Evolutionary conservation across 2,113 vertebrate species (phyloP), one percentile per base, ranked within the genome.

Genomic region (Lophura nycthemera): DNA sequence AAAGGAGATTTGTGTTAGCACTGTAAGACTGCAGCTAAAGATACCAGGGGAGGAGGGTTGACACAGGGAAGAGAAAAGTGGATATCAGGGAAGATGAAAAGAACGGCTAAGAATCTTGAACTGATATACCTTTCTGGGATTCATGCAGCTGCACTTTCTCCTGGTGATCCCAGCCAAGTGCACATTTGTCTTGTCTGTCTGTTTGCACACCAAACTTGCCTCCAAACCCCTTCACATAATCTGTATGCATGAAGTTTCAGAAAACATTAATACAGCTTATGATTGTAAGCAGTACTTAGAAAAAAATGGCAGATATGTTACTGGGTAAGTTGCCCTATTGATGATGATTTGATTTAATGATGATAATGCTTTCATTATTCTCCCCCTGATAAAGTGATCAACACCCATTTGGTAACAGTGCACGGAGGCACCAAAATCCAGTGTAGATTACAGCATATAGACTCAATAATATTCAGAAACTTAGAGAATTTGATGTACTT

Each of bases 121-220:
- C 12, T 34, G 67, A 21, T 4, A 7, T 98, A 99, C 99, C 99
- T 99, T 98, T 99, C 95, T 99, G 99, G 60, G 99, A 99, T 76
- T 99, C 99, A 0, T 99, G 99, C 29, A 99, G 98, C 96, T 99
- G 99, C 13, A 98, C 96, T 21, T 99, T 99, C 97, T 99, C 99
- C 98, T 99, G 99, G 96, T 99, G 99, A 79, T 99, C 99, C 99
- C 99, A 99, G 82, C 99, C 99, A 60, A 99, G 97, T 0, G 99
- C 99, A 3, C 99, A 99, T 34, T 99, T 99, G 95, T 99, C 99
- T 96, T 99, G 99, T 81, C 99, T 97, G 97, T 99, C 99, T 24
- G 98, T 98, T 98, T 99, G 99, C 83, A 99, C 98, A 0, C 99
- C 99, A n/a, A 99, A 99, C 94, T 99, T 99, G 19, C 99, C 99